A percentile compares a stretch with the other conserved stretches of the same genome.
These are phyloP conservation scores for Chloromyia formosa DNA, from an alignment of 2,888 invertebrate genomes.

Conservation along the genomic window DNA sequence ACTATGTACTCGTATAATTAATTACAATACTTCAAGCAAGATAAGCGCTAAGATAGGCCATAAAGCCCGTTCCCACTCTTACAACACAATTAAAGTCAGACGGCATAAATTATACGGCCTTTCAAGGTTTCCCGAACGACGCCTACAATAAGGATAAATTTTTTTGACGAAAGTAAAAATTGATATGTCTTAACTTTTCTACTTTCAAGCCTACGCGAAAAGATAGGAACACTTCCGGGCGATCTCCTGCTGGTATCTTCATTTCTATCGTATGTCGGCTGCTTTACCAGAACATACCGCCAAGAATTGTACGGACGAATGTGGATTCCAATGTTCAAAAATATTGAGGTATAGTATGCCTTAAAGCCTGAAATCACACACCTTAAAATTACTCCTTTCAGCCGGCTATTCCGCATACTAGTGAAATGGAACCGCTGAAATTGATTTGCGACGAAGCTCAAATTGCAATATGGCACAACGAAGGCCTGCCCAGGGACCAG, in stretches of 20 bases:
- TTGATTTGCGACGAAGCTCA: conserved; percentile 92
- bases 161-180: too few species aligned
- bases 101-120: too few species aligned
- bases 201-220: conserved; percentile 70
- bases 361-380: background rate
- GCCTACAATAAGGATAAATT: too few species aligned
- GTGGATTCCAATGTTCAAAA: conserved; percentile 83
- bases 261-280: conserved; percentile 95
- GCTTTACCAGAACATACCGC: conserved; percentile 89
- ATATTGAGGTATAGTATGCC: conserved; percentile 66
- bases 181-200: too few species aligned
- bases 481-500: conserved; percentile 89
- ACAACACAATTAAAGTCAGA: too few species aligned
- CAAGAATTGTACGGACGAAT: conserved; percentile 78
- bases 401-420: conserved; percentile 82
- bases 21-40: too few species aligned
- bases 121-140: too few species aligned
- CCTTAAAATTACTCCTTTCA: conserved; percentile 56
- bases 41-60: too few species aligned
- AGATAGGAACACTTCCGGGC: conserved; percentile 86
- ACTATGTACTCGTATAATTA: too few species aligned
- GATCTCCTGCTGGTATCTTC: conserved; percentile 90
- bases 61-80: too few species aligned
- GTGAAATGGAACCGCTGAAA: conserved; percentile 79
- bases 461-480: conserved; percentile 94